Conservation (phyloP, 1,140 invertebrate species). For the Olivierus martensii region DNA sequence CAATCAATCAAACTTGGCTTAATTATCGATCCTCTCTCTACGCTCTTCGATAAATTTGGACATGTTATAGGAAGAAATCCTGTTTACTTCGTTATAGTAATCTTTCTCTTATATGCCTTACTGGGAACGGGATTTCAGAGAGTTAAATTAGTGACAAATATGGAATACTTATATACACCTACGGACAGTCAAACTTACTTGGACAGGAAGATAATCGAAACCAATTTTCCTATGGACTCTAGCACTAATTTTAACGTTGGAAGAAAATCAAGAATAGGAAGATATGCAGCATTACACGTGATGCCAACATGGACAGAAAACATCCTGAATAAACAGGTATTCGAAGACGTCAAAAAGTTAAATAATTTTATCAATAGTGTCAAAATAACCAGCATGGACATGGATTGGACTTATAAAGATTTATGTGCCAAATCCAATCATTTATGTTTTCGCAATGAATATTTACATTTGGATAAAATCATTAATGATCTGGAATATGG, state of each 20-base stretch:
- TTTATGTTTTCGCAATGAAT: conserved; percentile 68
- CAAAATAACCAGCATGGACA: conserved; percentile 33
- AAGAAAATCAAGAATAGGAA: conserved; percentile 63
- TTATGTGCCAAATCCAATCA: conserved; percentile 69
- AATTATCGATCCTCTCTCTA: conserved; percentile 29
- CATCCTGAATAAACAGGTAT: conserved; percentile 57
- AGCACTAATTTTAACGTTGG: conserved; percentile 16
- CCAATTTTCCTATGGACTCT: conserved; percentile 14
- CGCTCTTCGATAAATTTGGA: conserved; percentile 65
- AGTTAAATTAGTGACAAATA: conserved; percentile 75
- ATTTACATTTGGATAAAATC: conserved; percentile 59
- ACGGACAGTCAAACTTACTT: conserved; percentile 52
- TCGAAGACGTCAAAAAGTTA: conserved; percentile 56
- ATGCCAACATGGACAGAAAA: conserved; percentile 64
- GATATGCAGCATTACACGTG: conserved; percentile 70
- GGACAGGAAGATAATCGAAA: conserved; percentile 61
- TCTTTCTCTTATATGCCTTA: conserved; percentile 57
- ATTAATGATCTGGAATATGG: conserved; percentile 60
- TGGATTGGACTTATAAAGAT: conserved; percentile 42
- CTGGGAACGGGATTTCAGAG: conserved; percentile 73
- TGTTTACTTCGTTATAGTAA: conserved; percentile 74
- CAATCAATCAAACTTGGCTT: conserved; percentile 6
- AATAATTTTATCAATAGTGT: conserved; percentile 62
- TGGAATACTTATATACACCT: conserved; percentile 79
- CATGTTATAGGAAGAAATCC: conserved; percentile 59